phyloP scores from a whole-genome alignment of 1,140 invertebrate species.

The Bilobella aurantiaca region DNA sequence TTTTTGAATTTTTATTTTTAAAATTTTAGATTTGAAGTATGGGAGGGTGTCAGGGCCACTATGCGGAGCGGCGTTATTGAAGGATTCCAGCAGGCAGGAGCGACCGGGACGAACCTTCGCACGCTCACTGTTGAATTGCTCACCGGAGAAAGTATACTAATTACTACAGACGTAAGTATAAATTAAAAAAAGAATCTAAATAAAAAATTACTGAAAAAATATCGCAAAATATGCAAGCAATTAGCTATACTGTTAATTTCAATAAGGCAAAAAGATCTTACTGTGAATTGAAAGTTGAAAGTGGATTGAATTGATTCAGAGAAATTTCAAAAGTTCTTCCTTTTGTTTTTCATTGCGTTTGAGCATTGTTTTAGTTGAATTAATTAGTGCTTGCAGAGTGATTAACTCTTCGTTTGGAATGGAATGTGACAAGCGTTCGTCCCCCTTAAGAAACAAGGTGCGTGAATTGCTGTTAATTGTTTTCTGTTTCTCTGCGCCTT shows the following conservation, averaged over 20 bases:
- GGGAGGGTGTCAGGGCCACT: constrained; percentile 31
- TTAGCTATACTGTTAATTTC: constrained; percentile 24
- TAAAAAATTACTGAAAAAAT: too few relatives aligned
- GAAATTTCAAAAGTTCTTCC: too few relatives aligned
- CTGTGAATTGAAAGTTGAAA: background rate
- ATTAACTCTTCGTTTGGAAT: background rate
- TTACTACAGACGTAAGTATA: constrained; percentile 26
- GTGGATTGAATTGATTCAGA: too few relatives aligned
- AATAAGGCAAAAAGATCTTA: constrained; percentile 27
- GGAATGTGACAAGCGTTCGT: background rate
- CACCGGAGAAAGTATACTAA: constrained; percentile 30
- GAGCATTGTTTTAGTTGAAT: too few relatives aligned
- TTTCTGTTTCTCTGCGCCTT: constrained; percentile 12
- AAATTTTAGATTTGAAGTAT: constrained; percentile 33
- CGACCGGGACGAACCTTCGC: constrained; percentile 30
- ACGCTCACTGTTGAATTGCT: constrained; percentile 32
- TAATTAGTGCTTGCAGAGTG: too few relatives aligned
- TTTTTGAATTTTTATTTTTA: constrained; percentile 1
- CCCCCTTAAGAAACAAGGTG: background rate
- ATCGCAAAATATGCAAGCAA: too few relatives aligned
- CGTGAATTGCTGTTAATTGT: background rate
- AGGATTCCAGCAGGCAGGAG: constrained; percentile 22
- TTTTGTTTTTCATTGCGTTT: background rate
- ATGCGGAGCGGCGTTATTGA: constrained; percentile 35
- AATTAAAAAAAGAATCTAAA: background rate